phyloP scores from a whole-genome alignment of 2,797 vertebrate genomes.

The Myioborus melanocephalus region DNA sequence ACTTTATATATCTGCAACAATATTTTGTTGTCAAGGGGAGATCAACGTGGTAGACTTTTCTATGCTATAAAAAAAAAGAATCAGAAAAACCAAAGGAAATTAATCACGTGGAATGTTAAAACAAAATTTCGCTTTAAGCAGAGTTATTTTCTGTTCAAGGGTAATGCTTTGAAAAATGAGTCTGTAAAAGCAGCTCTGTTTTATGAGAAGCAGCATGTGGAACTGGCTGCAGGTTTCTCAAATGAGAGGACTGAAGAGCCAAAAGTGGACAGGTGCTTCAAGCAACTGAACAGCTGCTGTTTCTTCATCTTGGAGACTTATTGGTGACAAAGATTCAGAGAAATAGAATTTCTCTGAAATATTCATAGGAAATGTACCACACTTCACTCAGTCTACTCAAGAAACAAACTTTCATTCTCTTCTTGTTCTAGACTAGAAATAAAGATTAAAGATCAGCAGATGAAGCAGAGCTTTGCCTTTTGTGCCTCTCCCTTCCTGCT shows the following conservation, averaged over 20 bases:
- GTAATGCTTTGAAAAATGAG: not conserved
- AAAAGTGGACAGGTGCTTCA: not conserved
- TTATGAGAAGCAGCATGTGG: not conserved
- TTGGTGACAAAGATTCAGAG: not conserved
- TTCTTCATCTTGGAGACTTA: not conserved
- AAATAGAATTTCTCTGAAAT: not conserved
- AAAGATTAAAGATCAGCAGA: not conserved
- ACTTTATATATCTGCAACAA: not conserved
- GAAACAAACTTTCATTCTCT: not conserved
- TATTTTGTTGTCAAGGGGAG: not conserved
- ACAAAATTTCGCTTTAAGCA: not conserved
- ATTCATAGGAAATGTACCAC: not conserved
- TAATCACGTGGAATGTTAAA: not conserved
- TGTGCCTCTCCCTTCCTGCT: not conserved
- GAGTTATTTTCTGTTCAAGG: not conserved
- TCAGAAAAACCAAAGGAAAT: not conserved
- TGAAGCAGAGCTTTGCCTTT: not conserved
- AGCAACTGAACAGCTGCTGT: not conserved
- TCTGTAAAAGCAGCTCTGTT: not conserved
- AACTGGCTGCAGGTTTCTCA: not conserved
- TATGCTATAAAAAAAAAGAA: not conserved
- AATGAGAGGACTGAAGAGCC: not conserved
- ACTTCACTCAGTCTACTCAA: not conserved
- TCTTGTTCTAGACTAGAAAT: not conserved
- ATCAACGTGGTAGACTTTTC: not conserved